phyloP scores from a whole-genome alignment of 1,140 invertebrate species.

The Psilanteris sp. region DNA sequence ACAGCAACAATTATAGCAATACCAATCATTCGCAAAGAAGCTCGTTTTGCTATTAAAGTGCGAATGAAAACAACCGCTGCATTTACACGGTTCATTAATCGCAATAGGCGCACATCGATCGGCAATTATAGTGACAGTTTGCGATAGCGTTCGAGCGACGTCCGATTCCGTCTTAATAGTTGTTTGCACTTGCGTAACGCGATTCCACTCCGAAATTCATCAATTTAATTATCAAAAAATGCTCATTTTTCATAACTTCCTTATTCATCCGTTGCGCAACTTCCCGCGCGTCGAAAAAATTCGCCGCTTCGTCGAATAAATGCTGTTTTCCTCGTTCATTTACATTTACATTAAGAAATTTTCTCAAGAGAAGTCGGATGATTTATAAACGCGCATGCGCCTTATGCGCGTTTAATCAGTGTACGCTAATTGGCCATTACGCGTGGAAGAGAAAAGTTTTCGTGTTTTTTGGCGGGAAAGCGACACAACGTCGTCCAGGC shows the following conservation, averaged over 20 bases:
- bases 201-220: conserved; percentile 38
- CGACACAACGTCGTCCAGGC: no score
- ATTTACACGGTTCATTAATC: conserved; percentile 41
- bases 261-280: conserved; percentile 44
- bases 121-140: conserved; percentile 48
- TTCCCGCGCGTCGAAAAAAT: conserved; percentile 34
- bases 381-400: conserved; percentile 46
- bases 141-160: conserved; percentile 14
- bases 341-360: conserved; percentile 51
- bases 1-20: conserved; percentile 7
- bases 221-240: conserved; percentile 51
- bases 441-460: conserved; percentile 27
- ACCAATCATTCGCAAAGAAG: conserved; percentile 5
- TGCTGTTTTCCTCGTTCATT: conserved; percentile 47
- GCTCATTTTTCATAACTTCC: conserved; percentile 48
- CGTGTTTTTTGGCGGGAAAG: background rate
- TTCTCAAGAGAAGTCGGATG: conserved; percentile 33
- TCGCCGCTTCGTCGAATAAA: conserved; percentile 23
- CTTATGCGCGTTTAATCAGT: conserved; percentile 17
- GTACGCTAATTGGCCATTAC: conserved; percentile 32
- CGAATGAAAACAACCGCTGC: background rate
- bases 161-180: conserved; percentile 21
- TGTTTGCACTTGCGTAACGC: conserved; percentile 16
- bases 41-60: background rate
- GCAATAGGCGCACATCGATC: conserved; percentile 11